A percentile compares a stretch with the other conserved stretches of the same genome.
Conservation (phyloP, 2,888 invertebrate genomes). For the Andrena flavipes region DNA sequence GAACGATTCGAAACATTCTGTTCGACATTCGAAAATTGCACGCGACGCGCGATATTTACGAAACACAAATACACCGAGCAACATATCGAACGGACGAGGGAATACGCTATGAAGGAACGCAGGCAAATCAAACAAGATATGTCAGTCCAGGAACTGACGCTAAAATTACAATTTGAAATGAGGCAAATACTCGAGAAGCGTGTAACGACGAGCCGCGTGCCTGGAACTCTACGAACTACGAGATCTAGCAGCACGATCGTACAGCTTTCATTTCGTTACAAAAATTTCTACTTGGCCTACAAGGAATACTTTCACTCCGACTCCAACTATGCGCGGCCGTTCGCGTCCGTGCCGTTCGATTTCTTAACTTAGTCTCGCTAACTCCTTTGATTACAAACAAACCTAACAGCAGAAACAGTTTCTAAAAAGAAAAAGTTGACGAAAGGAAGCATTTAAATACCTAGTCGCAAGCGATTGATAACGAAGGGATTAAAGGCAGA, state of each 20-base stretch:
- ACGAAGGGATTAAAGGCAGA: neutral
- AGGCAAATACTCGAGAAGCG: neutral
- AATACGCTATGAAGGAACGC: neutral
- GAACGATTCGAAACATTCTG: neutral
- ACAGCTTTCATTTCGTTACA: neutral
- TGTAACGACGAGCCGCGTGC: neutral
- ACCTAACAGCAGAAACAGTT: neutral
- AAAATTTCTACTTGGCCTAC: neutral
- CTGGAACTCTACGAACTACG: neutral
- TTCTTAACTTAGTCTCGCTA: neutral
- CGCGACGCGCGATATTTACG: neutral
- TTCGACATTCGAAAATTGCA: no score
- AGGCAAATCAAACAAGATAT: conserved; percentile 5
- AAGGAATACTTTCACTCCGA: conserved; percentile 35
- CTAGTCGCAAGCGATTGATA: neutral
- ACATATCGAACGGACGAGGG: neutral
- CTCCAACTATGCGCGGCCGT: neutral
- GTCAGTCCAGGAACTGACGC: neutral
- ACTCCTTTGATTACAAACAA: neutral
- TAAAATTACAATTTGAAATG: conserved; percentile 26
- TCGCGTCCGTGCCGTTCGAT: conserved; percentile 6
- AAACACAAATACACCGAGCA: neutral
- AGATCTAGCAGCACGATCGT: neutral
- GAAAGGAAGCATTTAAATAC: neutral
- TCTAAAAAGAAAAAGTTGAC: neutral